Evolutionary conservation across 2,888 invertebrate genomes (phyloP).

Genomic region (Loripinus fragilis): DNA sequence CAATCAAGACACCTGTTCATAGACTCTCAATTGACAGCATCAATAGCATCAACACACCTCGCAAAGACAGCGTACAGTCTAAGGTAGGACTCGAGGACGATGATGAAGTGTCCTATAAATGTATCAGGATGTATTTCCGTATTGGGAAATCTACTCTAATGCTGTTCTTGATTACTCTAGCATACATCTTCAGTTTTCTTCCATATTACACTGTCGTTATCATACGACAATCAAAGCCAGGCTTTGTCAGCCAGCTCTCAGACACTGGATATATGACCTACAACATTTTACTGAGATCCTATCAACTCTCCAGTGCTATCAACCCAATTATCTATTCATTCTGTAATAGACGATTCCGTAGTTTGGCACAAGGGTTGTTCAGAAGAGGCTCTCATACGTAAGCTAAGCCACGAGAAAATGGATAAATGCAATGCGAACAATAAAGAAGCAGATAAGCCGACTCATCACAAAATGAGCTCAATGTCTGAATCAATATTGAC

Average conservation of each 20-base stretch:
- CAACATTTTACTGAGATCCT: constrained; percentile 69
- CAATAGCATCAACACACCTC: too few species aligned
- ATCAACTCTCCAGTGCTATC: constrained; percentile 71
- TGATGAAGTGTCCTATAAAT: background rate
- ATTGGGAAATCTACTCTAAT: constrained; percentile 69
- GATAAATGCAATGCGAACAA: too few species aligned
- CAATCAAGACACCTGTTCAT: too few species aligned
- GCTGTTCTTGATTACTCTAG: constrained; percentile 71
- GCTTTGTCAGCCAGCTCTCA: constrained; percentile 38
- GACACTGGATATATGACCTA: constrained; percentile 55
- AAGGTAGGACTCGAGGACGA: too few species aligned
- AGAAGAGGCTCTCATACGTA: background rate
- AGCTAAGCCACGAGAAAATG: too few species aligned
- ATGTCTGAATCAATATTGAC: too few species aligned
- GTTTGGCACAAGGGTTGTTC: constrained; percentile 39
- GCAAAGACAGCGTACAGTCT: too few species aligned
- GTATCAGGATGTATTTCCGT: constrained; percentile 20
- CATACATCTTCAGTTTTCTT: constrained; percentile 72
- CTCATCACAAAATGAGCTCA: too few species aligned
- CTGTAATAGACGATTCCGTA: constrained; percentile 68
- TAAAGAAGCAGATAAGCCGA: too few species aligned
- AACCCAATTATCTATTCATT: constrained; percentile 75
- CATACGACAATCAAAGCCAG: constrained; percentile 55
- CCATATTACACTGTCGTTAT: constrained; percentile 71
- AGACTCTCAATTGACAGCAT: too few species aligned